Base-by-base conservation (phyloP, 2,113 vertebrate genomes). In the Chamaetylas fuelleborni region DNA sequence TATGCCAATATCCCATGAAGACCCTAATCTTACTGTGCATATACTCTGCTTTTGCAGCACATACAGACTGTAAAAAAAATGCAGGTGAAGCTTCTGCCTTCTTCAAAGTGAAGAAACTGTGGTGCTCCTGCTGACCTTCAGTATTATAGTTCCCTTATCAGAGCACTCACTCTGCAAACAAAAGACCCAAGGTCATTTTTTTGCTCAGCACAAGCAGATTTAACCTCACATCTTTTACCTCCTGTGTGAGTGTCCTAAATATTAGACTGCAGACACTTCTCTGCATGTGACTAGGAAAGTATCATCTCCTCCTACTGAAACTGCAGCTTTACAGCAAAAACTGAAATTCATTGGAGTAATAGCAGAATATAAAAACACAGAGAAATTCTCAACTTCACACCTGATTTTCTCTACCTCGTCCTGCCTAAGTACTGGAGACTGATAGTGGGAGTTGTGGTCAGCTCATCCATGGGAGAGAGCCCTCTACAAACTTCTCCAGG, bases 191-290 rank as follows among this genome's bases (percentile, higher is more conserved):
- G 88, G 88, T 93, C 67, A 77, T 90, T 93, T 83, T 92, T 94
- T 54, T 83, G 74, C 93, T 93, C 95, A 92, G 91, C 90, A 56
- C 92, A 92, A 91, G 51, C 2, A 6, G 60, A 74, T 88, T 95
- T 94, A 95, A 86, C 86, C 72, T 93, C 60, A 71, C 26, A 74
- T 93, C 80, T 90, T 88, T 76, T 92, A 58, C 88, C 72, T 84
- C 72, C 83, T 91, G 14, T 91, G 64, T 90, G 83, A 92, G 86
- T 71, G 50, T 93, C 86, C 91, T 94, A 92, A 86, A 90, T 96
- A 90, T 83, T 81, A 91, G 80, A 91, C 69, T 81, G 72, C 69
- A 86, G 86, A 88, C 25, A 66, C 28, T 92, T 93, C 88, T 92
- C 94, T 88, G 67, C 67, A 51, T 90, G 86, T 88, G 71, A 88